These are phyloP conservation scores for Calameuta idolon DNA, from an alignment of 2,888 invertebrate species.

Conservation along the genomic window DNA sequence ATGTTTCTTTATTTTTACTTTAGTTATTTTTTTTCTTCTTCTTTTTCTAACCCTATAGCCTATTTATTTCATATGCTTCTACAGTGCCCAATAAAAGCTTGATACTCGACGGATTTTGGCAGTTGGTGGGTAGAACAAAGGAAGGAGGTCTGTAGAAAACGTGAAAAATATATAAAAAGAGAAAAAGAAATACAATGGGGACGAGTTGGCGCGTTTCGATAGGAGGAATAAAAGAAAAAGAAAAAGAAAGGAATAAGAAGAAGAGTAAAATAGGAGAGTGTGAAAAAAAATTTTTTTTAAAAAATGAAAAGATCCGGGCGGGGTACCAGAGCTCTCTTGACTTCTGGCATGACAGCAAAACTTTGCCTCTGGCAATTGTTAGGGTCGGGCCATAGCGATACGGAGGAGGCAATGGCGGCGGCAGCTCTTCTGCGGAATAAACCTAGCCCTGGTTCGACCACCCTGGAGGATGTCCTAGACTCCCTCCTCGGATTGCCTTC, in stretches of 20 bases:
- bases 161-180: no score
- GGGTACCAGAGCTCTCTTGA: not conserved
- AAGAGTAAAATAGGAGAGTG: not conserved
- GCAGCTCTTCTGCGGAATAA: conserved; percentile 64
- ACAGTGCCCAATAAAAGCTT: no score
- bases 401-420: conserved; percentile 62
- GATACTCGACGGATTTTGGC: no score
- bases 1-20: no score
- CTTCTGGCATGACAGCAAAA: not conserved
- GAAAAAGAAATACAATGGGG: no score
- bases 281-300: not conserved
- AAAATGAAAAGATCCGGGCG: not conserved
- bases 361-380: conserved; percentile 33
- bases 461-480: conserved; percentile 93
- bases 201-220: not conserved
- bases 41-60: no score
- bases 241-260: not conserved
- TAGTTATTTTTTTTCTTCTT: no score
- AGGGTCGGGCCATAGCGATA: conserved; percentile 63
- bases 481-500: conserved; percentile 89
- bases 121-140: no score
- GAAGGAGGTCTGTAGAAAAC: no score
- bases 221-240: not conserved
- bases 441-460: conserved; percentile 80
- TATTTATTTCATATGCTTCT: no score